A percentile compares a stretch with the other conserved stretches of the same genome.
phyloP scores from a whole-genome alignment of 2,797 vertebrate genomes.

The Botia kubotai region DNA sequence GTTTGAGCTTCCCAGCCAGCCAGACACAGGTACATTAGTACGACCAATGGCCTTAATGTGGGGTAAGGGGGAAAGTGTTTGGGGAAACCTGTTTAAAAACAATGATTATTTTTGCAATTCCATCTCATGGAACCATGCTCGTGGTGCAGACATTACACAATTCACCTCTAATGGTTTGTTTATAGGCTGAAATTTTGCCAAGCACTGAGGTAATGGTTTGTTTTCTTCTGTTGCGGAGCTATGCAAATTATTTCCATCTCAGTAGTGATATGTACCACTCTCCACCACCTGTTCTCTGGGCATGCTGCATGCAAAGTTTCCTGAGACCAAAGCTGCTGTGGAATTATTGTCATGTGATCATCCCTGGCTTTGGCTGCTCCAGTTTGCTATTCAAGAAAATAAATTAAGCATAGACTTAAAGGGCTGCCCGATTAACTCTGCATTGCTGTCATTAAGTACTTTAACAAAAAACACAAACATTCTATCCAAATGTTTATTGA shows the following conservation, averaged over 20 bases:
- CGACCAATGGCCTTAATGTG: not conserved
- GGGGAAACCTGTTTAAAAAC: not conserved
- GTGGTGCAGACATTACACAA: not conserved
- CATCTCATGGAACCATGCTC: not conserved
- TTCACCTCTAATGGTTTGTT: slow-evolving; percentile 24
- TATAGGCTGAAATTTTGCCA: slow-evolving; percentile 18
- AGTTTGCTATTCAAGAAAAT: slow-evolving; percentile 33
- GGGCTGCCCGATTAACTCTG: slow-evolving; percentile 32
- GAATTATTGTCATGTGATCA: slow-evolving; percentile 50
- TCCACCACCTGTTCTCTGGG: slow-evolving; percentile 58
- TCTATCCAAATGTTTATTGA: slow-evolving; percentile 1
- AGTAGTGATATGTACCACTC: slow-evolving; percentile 39
- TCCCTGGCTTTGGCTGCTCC: slow-evolving; percentile 37
- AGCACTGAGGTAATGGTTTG: slow-evolving; percentile 35
- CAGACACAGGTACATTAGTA: not conserved
- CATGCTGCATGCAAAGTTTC: slow-evolving; percentile 40
- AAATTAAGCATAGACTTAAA: slow-evolving; percentile 23
- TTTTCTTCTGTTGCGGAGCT: slow-evolving; percentile 41
- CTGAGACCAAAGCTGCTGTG: slow-evolving; percentile 24
- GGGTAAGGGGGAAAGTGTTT: too few relatives aligned
- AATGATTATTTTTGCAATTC: not conserved
- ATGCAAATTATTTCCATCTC: slow-evolving; percentile 47
- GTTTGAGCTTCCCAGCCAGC: not conserved
- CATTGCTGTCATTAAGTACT: slow-evolving; percentile 56
- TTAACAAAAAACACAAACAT: not conserved